These are phyloP conservation scores for Eupithecia dodoneata DNA, from an alignment of 2,888 invertebrate genomes.

Conservation along the genomic window DNA sequence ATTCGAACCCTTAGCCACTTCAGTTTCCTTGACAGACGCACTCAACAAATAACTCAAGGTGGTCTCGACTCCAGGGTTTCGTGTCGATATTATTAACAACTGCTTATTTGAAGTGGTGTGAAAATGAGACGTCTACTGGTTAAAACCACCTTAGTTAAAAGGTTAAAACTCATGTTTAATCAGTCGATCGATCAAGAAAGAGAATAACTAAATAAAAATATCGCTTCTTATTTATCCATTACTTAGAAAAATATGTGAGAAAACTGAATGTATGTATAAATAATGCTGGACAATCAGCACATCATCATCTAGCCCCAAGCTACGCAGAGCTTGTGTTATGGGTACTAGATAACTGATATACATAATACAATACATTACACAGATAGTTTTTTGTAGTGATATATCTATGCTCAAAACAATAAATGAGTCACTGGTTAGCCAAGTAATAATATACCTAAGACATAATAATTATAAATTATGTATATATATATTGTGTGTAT, in stretches of 20 bases:
- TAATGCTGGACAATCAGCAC: not conserved
- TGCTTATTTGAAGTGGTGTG: constrained; percentile 29
- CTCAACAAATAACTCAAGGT: constrained; percentile 43
- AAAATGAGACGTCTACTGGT: constrained; percentile 27
- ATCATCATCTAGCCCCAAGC: too few species aligned
- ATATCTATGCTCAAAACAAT: too few species aligned
- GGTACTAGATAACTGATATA: too few species aligned
- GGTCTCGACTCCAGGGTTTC: constrained; percentile 34
- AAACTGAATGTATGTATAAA: not conserved
- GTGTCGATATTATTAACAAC: constrained; percentile 36
- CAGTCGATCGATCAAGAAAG: not conserved
- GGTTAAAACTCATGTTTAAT: not conserved
- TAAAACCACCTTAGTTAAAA: not conserved
- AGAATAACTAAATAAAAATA: too few species aligned
- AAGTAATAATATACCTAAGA: too few species aligned
- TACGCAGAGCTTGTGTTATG: too few species aligned
- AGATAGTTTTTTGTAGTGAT: too few species aligned
- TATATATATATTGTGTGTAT: too few species aligned
- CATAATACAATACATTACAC: too few species aligned
- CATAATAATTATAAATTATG: too few species aligned
- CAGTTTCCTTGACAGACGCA: constrained; percentile 37
- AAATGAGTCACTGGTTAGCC: not conserved
- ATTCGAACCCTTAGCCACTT: constrained; percentile 29
- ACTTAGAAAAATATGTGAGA: not conserved
- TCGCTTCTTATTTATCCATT: too few species aligned